Base-by-base conservation (phyloP, 2,888 invertebrate species). In the Cataglyphis altisquamis region DNA sequence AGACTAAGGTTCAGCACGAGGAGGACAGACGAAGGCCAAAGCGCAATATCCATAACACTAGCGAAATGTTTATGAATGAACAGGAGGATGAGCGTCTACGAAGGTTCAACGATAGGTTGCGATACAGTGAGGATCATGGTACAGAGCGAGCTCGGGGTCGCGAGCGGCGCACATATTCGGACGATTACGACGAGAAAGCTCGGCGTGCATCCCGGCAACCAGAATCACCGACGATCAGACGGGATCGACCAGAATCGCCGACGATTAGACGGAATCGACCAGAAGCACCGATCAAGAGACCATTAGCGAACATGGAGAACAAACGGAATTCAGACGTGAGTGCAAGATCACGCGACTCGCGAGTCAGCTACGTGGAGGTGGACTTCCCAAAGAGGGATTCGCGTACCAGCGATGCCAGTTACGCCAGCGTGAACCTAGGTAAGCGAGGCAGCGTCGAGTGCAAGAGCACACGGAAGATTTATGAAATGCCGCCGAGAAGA, bases 151-250 rank as follows among this genome's bases (percentile, higher is more conserved):
- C 85, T 1, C 85, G 86, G 3, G 48, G 86, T 0, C 90, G 90
- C 25, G 91, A 91, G 15, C 89, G 93, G 15, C 85, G 93, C 52
- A 91, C 92, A 0, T 90, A 90, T 60, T 93, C 93, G 21, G 93
- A 93, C 77, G 93, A 93, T 68, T 91, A 92, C 72, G 93, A 92
- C 63, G 87, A 91, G 82, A 68, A 88, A 63, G n/a, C 74, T n/a
- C 84, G 88, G 10, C 84, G 66, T 9, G 12, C 29, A 5, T 45
- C 60, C 12, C 72, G 60, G 41, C 77, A 55, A 41, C 36, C 32
- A 21, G 78, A 78, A 21, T 8, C 45, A 18, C 8, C 21, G 41
- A 41, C 67, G 60, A 73, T 60, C 48, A 36, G 45, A 45, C 25
- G 57, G 2, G 25, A 82, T 3, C 63, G 64, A 21, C 32, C 41